These are phyloP conservation scores for Callocephalon fimbriatum DNA, from an alignment of 2,113 vertebrate species.

Conservation along the genomic window DNA sequence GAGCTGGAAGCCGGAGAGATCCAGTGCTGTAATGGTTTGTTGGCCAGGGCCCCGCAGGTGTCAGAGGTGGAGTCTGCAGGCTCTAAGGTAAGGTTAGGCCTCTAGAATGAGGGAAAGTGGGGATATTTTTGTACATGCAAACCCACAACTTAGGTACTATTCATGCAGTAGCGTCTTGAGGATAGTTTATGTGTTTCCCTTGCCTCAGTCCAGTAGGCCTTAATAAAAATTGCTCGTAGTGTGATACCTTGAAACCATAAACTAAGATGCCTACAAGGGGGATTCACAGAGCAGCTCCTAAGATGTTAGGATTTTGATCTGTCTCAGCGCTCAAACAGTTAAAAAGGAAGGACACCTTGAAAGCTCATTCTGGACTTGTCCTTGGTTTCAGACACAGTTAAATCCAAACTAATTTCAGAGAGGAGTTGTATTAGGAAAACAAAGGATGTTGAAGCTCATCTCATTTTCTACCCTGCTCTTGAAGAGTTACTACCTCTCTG, in stretches of 20 bases:
- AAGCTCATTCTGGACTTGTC: neutral
- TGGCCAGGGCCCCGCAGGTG: neutral
- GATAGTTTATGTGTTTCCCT: no score
- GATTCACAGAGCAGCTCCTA: neutral
- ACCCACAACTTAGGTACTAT: rapidly evolving
- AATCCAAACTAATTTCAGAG: conserved; percentile 13
- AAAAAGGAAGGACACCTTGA: neutral
- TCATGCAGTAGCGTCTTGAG: neutral
- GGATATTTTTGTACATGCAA: neutral
- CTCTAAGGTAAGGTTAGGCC: neutral
- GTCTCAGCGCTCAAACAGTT: neutral
- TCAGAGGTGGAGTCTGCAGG: neutral
- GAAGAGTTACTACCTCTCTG: neutral
- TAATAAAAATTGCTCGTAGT: neutral
- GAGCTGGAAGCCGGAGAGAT: neutral
- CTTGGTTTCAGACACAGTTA: neutral
- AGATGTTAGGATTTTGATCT: neutral
- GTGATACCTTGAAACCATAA: neutral
- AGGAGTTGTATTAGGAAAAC: neutral
- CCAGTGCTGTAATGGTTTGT: neutral
- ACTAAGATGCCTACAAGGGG: neutral
- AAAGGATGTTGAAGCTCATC: neutral
- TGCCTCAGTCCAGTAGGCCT: rapidly evolving
- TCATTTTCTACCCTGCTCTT: neutral
- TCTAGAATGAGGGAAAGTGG: neutral